phyloP scores from a whole-genome alignment of 1,140 invertebrate species.

The Drosophila oshimai region DNA sequence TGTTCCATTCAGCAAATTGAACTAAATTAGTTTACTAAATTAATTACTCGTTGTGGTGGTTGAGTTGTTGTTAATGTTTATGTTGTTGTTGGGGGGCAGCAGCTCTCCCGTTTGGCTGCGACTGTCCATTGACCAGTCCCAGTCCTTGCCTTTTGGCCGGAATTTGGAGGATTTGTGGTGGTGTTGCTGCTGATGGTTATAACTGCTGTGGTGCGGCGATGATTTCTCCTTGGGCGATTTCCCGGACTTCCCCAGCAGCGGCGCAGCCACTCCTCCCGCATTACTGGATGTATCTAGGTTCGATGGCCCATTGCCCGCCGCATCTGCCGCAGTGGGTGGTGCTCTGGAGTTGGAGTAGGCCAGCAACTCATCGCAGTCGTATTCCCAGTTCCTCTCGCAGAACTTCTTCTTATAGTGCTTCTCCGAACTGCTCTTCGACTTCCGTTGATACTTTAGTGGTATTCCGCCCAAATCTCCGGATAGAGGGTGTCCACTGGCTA shows the following conservation, averaged over 20 bases:
- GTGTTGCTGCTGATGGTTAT: constrained; percentile 48
- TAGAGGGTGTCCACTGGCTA: constrained; percentile 46
- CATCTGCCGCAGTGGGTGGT: constrained; percentile 62
- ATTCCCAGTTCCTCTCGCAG: constrained; percentile 86
- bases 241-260: constrained; percentile 41
- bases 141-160: constrained; percentile 89
- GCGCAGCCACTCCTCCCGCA: not conserved
- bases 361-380: constrained; percentile 83
- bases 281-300: not conserved
- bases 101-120: constrained; percentile 67
- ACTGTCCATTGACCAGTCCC: constrained; percentile 86
- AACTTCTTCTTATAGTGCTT: constrained; percentile 91
- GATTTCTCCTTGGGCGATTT: constrained; percentile 76
- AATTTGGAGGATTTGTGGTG: constrained; percentile 84
- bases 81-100: constrained; percentile 10
- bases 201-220: constrained; percentile 47
- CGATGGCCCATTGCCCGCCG: constrained; percentile 51
- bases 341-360: constrained; percentile 73
- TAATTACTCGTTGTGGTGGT: constrained; percentile 73
- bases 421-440: constrained; percentile 84
- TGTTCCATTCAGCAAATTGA: constrained; percentile 65
- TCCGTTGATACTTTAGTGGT: constrained; percentile 86
- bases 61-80: constrained; percentile 34
- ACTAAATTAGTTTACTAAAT: constrained; percentile 69
- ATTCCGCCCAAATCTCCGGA: constrained; percentile 46